Conservation (phyloP, 1,140 invertebrate genomes). For the Orius insidiosus region DNA sequence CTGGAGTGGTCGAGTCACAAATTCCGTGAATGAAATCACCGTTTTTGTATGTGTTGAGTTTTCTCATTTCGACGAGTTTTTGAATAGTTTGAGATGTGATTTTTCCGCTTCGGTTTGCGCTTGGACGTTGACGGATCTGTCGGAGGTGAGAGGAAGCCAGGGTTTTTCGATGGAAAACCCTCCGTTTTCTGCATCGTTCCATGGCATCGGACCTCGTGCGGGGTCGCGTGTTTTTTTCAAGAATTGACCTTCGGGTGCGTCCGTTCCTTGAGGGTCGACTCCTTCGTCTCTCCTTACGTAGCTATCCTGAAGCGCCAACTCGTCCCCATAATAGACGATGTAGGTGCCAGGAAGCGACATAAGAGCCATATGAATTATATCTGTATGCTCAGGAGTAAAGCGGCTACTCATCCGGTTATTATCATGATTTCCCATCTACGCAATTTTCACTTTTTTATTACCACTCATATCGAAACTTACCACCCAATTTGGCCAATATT, state of each 20-base stretch:
- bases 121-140: too few species aligned
- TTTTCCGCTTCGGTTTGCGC: too few species aligned
- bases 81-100: too few species aligned
- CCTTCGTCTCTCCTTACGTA: constrained; percentile 31
- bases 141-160: too few species aligned
- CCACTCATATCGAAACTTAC: constrained; percentile 13
- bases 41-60: too few species aligned
- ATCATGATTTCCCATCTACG: constrained; percentile 64
- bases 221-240: not conserved
- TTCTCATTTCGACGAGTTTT: too few species aligned
- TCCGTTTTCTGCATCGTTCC: constrained; percentile 37
- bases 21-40: too few species aligned
- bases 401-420: constrained; percentile 41
- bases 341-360: constrained; percentile 12
- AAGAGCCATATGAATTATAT: constrained; percentile 55
- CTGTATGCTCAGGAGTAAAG: constrained; percentile 40
- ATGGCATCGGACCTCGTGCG: constrained; percentile 44
- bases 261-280: constrained; percentile 26
- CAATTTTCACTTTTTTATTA: too few species aligned
- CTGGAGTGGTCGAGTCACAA: too few species aligned
- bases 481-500: constrained; percentile 23
- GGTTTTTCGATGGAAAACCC: constrained; percentile 24
- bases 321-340: constrained; percentile 14
- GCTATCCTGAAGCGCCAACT: constrained; percentile 11
- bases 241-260: constrained; percentile 30